A percentile compares a stretch with the other conserved stretches of the same genome.
These are phyloP conservation scores for Leucophora obtusa DNA, from an alignment of 2,888 invertebrate genomes.

Conservation along the genomic window DNA sequence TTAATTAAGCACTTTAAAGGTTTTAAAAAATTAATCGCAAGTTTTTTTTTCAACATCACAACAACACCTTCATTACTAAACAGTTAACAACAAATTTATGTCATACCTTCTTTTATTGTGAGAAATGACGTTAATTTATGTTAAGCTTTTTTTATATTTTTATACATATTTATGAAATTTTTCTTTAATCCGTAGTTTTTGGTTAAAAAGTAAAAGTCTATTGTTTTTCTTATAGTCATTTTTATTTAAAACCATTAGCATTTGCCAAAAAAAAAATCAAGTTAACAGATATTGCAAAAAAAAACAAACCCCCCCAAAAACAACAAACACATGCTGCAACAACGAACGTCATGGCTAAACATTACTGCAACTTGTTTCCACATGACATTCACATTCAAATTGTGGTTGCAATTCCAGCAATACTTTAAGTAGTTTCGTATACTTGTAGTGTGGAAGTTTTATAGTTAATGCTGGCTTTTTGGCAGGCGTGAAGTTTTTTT, in stretches of 20 bases:
- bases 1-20: conserved; percentile 55
- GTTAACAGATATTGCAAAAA: neutral
- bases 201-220: conserved; percentile 58
- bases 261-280: conserved; percentile 42
- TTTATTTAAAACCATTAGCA: conserved; percentile 16
- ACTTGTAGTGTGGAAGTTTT: conserved; percentile 24
- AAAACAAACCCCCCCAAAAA: conserved; percentile 2
- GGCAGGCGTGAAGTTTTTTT: conserved; percentile 31
- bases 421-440: conserved; percentile 5
- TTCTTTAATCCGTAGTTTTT: conserved; percentile 9
- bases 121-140: conserved; percentile 1
- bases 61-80: neutral
- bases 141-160: neutral
- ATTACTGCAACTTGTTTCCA: conserved; percentile 56
- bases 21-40: conserved; percentile 17
- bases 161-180: neutral
- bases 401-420: conserved; percentile 44
- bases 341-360: conserved; percentile 40
- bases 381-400: conserved; percentile 65
- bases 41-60: no score
- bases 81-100: neutral
- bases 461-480: conserved; percentile 48
- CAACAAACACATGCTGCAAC: conserved; percentile 32
- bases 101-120: neutral
- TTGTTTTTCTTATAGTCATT: conserved; percentile 22